Evolutionary conservation across 2,888 invertebrate genomes (phyloP).

Genomic region (Myopa tessellatipennis): DNA sequence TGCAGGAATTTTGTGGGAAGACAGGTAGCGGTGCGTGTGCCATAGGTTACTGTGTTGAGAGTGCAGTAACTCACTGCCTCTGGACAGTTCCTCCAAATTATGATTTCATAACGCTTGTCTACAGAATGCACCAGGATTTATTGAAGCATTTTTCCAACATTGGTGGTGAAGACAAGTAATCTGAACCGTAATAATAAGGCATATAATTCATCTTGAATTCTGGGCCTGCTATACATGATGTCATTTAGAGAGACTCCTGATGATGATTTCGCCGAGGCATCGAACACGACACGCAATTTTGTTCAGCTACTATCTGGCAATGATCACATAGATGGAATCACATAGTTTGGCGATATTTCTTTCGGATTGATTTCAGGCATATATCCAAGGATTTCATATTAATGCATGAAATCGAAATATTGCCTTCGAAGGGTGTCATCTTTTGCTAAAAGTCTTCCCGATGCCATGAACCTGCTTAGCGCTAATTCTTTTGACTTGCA

Average conservation of each 20-base stretch:
- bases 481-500: slow-evolving; percentile 6
- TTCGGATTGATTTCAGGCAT: slow-evolving; percentile 23
- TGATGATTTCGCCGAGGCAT: slow-evolving; percentile 37
- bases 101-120: slow-evolving; percentile 47
- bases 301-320: slow-evolving; percentile 26
- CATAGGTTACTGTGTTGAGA: slow-evolving; percentile 45
- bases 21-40: slow-evolving; percentile 44
- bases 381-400: background rate
- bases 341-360: slow-evolving; percentile 14
- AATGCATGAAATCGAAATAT: background rate
- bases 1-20: slow-evolving; percentile 45
- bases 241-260: slow-evolving; percentile 50
- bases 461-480: slow-evolving; percentile 43
- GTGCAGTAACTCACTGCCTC: slow-evolving; percentile 39
- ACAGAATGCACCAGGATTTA: slow-evolving; percentile 47
- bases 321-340: slow-evolving; percentile 15
- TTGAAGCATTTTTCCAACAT: slow-evolving; percentile 49
- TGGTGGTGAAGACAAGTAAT: slow-evolving; percentile 35
- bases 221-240: slow-evolving; percentile 48
- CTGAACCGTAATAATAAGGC: slow-evolving; percentile 36
- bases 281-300: slow-evolving; percentile 33
- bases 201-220: slow-evolving; percentile 48
- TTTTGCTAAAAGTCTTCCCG: slow-evolving; percentile 46
- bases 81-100: slow-evolving; percentile 45
- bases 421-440: slow-evolving; percentile 10